These are phyloP conservation scores for Hippasteria phrygiana DNA, from an alignment of 53 echinoderm and acorn worm genomes.

Conservation along the genomic window DNA sequence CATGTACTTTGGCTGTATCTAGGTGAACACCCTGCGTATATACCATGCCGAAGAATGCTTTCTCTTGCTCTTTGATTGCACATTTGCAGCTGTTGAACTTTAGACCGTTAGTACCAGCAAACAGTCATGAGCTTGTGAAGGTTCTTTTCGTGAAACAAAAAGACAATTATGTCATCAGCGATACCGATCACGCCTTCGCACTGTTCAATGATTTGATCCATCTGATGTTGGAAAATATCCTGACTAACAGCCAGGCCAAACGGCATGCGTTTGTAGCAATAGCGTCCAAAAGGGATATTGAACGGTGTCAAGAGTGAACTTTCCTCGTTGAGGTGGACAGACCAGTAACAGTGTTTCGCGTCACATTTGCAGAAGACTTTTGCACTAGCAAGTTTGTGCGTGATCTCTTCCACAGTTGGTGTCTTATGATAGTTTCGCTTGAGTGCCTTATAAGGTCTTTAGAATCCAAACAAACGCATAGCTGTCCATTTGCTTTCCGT, in stretches of 20 bases:
- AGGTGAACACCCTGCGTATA: constrained; percentile 64
- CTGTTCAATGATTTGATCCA: constrained; percentile 73
- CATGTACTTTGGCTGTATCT: constrained; percentile 54
- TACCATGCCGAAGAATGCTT: constrained; percentile 63
- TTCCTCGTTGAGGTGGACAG: constrained; percentile 61
- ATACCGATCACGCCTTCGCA: constrained; percentile 64
- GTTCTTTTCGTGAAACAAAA: constrained; percentile 50
- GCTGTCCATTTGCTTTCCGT: constrained; percentile 64
- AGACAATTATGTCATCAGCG: constrained; percentile 53
- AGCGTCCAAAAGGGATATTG: constrained; percentile 74
- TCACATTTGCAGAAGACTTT: constrained; percentile 74
- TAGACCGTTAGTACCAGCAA: constrained; percentile 37
- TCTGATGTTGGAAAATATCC: constrained; percentile 66
- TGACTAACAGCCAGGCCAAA: constrained; percentile 74
- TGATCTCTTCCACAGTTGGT: constrained; percentile 72
- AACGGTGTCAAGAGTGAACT: constrained; percentile 32
- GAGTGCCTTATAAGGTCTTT: constrained; percentile 60
- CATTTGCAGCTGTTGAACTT: constrained; percentile 66
- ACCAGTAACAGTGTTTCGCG: constrained; percentile 75
- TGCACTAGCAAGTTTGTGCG: constrained; percentile 62
- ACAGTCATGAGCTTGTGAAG: constrained; percentile 41
- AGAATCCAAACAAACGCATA: constrained; percentile 75
- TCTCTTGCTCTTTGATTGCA: constrained; percentile 50
- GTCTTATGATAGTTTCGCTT: constrained; percentile 64
- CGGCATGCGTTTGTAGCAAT: constrained; percentile 63